Evolutionary conservation across 2,797 vertebrate species (phyloP), one percentile per base, ranked within the genome.

Genomic region (Sandelia bainsii): DNA sequence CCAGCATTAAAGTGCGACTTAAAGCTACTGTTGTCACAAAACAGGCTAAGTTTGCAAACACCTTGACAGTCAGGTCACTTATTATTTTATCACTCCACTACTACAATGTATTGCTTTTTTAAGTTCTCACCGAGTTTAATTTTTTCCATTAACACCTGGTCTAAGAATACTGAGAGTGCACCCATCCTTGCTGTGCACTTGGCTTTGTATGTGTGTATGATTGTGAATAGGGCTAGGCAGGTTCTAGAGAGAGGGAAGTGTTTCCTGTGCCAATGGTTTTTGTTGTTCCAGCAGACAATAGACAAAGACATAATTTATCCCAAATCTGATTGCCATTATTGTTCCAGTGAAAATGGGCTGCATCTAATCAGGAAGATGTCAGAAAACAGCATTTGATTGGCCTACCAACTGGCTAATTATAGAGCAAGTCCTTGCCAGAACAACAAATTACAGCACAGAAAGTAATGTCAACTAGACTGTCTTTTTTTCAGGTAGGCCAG

Each of bases 241-340:
- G 64, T 81, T 84, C 85, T 44, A n/a, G 69, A 85, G 73, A 75
- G 80, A 71, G 75, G 64, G 32, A 59, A 69, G 63, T 29, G 67
- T 61, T 85, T 86, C 72, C 62, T 14, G 57, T 82, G 72, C 80
- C 79, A 88, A 73, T 79, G 84, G 67, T 67, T 87, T 83, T 82
- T 85, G 83, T 89, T 90, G 75, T 87, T 89, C 75, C 60, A 74
- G 65, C 4, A 75, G 72, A 92, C 92, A 92, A 92, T 90, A 86
- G 88, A 92, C 91, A 93, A 92, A 91, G 85, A 82, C 82, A 86
- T 80, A 74, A 79, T 84, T 91, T 85, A 89, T 90, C 80, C 73
- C 59, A 86, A 89, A 88, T 91, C 85, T 85, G 84, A 89, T 87
- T 78, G 83, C 73, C 71, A 66, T 81, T 85, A 90, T 90, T 91